Evolutionary conservation across 2,113 vertebrate genomes (phyloP).

Genomic region (Sylvietta virens): DNA sequence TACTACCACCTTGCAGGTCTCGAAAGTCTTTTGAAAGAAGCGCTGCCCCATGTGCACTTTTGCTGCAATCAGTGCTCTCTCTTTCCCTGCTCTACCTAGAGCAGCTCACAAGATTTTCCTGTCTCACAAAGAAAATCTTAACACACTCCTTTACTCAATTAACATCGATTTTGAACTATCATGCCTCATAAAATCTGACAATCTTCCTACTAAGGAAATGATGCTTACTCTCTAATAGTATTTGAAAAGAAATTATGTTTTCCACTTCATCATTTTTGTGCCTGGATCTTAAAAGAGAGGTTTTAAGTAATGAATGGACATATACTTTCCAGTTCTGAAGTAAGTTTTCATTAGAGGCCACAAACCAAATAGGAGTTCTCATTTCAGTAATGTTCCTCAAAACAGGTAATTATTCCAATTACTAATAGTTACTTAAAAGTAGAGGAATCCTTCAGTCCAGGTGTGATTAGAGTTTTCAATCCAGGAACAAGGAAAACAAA

Average conservation of each 20-base stretch:
- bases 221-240: background rate
- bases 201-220: background rate
- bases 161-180: background rate
- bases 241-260: background rate
- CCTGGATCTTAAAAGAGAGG: background rate
- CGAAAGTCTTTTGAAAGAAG: background rate
- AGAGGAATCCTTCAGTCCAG: background rate
- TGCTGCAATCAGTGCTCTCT: background rate
- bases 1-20: background rate
- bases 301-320: background rate
- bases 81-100: background rate
- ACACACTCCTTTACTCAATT: background rate
- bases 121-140: background rate
- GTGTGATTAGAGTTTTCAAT: background rate
- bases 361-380: background rate
- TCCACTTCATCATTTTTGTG: background rate
- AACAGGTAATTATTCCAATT: background rate
- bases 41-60: background rate
- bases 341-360: background rate
- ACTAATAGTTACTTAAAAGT: background rate
- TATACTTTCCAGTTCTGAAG: background rate
- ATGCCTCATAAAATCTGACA: background rate
- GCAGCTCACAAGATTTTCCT: background rate
- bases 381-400: background rate
- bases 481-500: background rate